A percentile compares a stretch with the other conserved stretches of the same genome.
Evolutionary conservation across 2,113 vertebrate genomes (phyloP).

Genomic region (Scytalopus superciliaris): DNA sequence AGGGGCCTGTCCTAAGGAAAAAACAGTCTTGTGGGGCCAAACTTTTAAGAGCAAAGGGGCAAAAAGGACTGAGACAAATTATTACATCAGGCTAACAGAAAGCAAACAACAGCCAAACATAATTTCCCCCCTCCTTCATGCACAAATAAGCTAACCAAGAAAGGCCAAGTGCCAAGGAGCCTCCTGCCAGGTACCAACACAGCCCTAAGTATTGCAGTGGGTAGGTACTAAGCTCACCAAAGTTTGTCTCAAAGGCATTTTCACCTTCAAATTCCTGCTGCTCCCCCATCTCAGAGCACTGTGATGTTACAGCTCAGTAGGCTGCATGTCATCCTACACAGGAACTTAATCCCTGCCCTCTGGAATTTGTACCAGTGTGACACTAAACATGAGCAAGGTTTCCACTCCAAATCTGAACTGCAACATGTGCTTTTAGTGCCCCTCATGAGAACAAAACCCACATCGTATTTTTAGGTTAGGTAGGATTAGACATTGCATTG

Average conservation of each 20-base stretch:
- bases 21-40: fast-evolving
- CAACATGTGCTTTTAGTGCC: too few species aligned
- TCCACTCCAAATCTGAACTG: neutral
- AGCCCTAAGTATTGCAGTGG: fast-evolving
- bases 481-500: neutral
- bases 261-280: neutral
- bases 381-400: neutral
- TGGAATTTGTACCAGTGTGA: too few species aligned
- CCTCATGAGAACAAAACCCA: too few species aligned
- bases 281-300: fast-evolving
- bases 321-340: neutral
- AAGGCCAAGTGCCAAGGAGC: fast-evolving
- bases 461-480: neutral
- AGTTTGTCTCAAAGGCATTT: neutral
- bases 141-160: neutral
- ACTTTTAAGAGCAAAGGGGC: neutral
- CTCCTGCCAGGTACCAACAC: neutral
- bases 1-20: neutral
- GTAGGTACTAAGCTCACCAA: too few species aligned
- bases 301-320: too few species aligned
- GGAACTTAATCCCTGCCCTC: neutral
- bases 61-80: neutral
- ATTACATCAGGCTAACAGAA: neutral
- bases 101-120: fast-evolving
- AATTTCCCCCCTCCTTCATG: fast-evolving